Evolutionary conservation across 1,140 invertebrate genomes (phyloP).

Genomic region (Ganaspis sp.): DNA sequence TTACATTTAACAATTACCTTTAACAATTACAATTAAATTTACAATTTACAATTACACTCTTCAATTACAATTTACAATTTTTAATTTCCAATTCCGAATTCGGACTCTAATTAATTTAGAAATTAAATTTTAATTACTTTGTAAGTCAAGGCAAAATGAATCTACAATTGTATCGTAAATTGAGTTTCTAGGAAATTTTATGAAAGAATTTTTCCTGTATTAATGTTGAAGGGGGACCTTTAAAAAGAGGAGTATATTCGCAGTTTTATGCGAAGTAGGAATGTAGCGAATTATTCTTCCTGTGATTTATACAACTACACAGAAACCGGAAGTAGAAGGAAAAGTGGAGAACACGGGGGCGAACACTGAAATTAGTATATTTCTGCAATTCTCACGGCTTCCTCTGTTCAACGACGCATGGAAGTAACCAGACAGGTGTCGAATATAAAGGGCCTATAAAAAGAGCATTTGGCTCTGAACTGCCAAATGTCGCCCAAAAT

Average conservation of each 20-base stretch:
- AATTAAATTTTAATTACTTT: no score
- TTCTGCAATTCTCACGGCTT: constrained; percentile 22
- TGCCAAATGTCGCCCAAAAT: constrained; percentile 17
- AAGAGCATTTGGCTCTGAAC: neutral
- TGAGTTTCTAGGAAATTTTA: neutral
- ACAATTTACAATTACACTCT: no score
- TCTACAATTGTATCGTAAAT: neutral
- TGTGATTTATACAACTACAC: constrained; percentile 12
- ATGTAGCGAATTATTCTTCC: constrained; percentile 8
- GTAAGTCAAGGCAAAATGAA: no score
- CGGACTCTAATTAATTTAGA: no score
- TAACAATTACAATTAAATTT: no score
- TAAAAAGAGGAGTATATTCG: neutral
- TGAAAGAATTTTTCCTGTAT: neutral
- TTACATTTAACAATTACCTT: no score
- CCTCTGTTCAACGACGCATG: constrained; percentile 24
- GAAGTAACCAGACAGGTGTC: constrained; percentile 17
- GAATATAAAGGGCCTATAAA: neutral
- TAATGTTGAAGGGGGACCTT: neutral
- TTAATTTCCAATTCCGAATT: no score
- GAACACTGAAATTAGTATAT: constrained; percentile 27
- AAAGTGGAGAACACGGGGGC: constrained; percentile 11
- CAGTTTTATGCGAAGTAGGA: neutral
- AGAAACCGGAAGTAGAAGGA: constrained; percentile 23
- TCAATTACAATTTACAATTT: no score